Percentiles rank a stretch among this genome's conserved stretches.
Conservation (phyloP, 2,113 vertebrate species). For the Neodontobutis hainanensis region DNA sequence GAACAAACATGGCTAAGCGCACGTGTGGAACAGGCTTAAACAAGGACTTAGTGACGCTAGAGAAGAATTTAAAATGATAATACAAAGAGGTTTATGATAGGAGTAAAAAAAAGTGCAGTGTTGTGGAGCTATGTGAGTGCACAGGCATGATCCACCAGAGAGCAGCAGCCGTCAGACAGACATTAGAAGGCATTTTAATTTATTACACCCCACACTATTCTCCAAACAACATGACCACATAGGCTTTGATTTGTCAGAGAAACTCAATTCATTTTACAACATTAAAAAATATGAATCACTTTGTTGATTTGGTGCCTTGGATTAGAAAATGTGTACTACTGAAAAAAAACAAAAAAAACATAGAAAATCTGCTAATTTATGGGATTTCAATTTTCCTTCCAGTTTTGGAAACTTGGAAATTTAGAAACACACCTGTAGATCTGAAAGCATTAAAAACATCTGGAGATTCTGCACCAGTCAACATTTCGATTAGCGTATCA, state of each 20-base stretch:
- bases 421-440: not conserved
- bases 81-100: slow-evolving; percentile 14
- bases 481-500: slow-evolving; percentile 24
- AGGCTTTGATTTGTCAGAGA: too few relatives aligned
- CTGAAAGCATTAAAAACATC: slow-evolving; percentile 8
- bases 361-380: too few relatives aligned
- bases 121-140: slow-evolving; percentile 17
- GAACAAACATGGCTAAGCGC: slow-evolving; percentile 50
- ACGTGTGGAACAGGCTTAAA: slow-evolving; percentile 5
- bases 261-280: too few relatives aligned
- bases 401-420: slow-evolving; percentile 7
- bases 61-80: slow-evolving; percentile 25
- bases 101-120: not conserved
- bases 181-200: slow-evolving; percentile 1
- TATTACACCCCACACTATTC: too few relatives aligned
- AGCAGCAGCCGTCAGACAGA: slow-evolving; percentile 42
- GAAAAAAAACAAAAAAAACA: too few relatives aligned
- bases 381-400: too few relatives aligned
- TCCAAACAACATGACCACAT: too few relatives aligned
- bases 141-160: slow-evolving; percentile 34
- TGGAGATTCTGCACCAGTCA: slow-evolving; percentile 1
- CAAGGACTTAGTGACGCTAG: not conserved
- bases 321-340: too few relatives aligned
- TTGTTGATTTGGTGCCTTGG: too few relatives aligned
- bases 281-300: too few relatives aligned